A percentile compares a stretch with the other conserved stretches of the same genome.
phyloP scores from a whole-genome alignment of 2,797 vertebrate species.

The Protosalanx chinensis region DNA sequence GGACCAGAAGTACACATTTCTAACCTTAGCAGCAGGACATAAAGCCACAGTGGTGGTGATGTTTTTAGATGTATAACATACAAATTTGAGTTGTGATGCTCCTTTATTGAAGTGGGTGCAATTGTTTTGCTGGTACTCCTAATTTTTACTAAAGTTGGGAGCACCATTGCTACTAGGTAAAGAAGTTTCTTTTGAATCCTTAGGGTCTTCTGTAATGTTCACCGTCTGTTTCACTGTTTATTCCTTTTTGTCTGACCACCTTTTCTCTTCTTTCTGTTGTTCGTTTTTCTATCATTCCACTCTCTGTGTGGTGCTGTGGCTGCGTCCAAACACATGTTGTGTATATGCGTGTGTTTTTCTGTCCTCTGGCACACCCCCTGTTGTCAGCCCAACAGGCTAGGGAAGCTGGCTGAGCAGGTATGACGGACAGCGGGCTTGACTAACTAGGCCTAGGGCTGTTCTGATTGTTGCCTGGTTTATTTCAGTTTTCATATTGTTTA shows the following conservation, averaged over 20 bases:
- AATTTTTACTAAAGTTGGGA: too few relatives aligned
- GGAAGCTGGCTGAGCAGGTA: conserved; percentile 98
- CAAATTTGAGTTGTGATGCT: too few relatives aligned
- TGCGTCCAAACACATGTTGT: conserved; percentile 18
- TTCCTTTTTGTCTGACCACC: conserved; percentile 16
- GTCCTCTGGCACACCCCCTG: conserved; percentile 80
- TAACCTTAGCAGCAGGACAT: too few relatives aligned
- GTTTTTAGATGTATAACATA: too few relatives aligned
- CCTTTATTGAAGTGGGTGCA: too few relatives aligned
- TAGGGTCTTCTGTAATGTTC: not conserved
- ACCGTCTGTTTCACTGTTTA: conserved; percentile 20
- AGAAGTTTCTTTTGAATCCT: too few relatives aligned
- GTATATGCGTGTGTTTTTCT: conserved; percentile 51
- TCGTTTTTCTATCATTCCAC: conserved; percentile 35
- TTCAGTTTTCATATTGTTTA: conserved; percentile 21
- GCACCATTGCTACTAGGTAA: too few relatives aligned
- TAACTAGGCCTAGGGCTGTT: conserved; percentile 57
- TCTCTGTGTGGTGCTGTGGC: conserved; percentile 38
- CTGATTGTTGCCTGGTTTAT: conserved; percentile 26
- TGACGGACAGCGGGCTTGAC: conserved; percentile 51
- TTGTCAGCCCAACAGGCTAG: conserved; percentile 97
- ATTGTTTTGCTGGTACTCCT: too few relatives aligned
- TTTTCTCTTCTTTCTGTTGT: conserved; percentile 22
- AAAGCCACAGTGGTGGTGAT: too few relatives aligned
- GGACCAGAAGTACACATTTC: too few relatives aligned